Evolutionary conservation across 2,888 invertebrate species (phyloP).

Genomic region (Drosophila ustulata): DNA sequence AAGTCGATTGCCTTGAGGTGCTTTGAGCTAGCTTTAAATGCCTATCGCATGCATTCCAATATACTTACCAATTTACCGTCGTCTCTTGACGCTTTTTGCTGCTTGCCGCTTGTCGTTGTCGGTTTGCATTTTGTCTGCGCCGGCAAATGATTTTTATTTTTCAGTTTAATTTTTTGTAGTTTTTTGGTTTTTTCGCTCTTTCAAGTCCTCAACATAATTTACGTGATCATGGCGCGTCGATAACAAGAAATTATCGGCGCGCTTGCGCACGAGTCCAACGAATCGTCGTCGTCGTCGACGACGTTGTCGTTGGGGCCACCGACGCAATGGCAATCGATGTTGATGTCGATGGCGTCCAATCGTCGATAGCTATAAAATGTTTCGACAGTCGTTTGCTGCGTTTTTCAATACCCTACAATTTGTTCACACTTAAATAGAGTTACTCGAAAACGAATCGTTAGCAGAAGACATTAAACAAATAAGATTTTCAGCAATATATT

Average conservation of each 20-base stretch:
- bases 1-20: conserved; percentile 38
- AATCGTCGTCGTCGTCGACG: conserved; percentile 30
- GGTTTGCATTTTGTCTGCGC: conserved; percentile 53
- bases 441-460: not conserved
- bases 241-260: conserved; percentile 81
- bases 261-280: conserved; percentile 67
- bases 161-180: not conserved
- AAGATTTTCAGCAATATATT: too few species aligned
- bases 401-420: conserved; percentile 44
- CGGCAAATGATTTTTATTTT: conserved; percentile 39
- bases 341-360: conserved; percentile 55
- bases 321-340: conserved; percentile 66
- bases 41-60: conserved; percentile 76
- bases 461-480: too few species aligned
- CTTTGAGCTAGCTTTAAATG: conserved; percentile 59
- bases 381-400: conserved; percentile 45
- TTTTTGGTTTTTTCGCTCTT: conserved; percentile 33
- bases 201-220: conserved; percentile 79
- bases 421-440: not conserved
- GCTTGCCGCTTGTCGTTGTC: conserved; percentile 41
- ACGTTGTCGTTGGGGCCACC: conserved; percentile 35
- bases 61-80: conserved; percentile 48
- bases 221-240: conserved; percentile 81
- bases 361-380: conserved; percentile 58
- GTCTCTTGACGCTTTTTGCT: conserved; percentile 39